These are phyloP conservation scores for Coluber constrictor DNA, from an alignment of 2,797 vertebrate genomes.

Conservation along the genomic window DNA sequence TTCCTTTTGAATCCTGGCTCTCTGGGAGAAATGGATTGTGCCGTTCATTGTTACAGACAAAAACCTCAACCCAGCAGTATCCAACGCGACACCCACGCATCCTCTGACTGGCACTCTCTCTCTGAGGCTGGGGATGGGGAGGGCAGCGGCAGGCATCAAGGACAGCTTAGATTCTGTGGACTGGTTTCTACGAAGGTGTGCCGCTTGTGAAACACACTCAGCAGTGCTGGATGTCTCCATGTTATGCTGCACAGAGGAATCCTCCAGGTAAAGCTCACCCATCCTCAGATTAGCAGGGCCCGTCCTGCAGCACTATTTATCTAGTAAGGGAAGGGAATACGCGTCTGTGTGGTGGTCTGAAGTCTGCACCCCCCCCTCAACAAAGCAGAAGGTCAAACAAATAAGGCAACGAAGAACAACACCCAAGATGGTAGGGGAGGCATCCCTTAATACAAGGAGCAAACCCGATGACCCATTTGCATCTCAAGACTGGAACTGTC, in stretches of 20 bases:
- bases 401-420: neutral
- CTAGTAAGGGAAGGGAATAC: neutral
- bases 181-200: neutral
- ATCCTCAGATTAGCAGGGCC: neutral
- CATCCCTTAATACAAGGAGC: neutral
- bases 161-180: neutral
- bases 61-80: neutral
- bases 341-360: neutral
- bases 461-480: neutral
- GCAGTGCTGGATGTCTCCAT: neutral
- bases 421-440: neutral
- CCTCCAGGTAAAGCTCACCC: neutral
- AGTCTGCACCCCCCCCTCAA: no score
- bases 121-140: neutral
- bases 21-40: neutral
- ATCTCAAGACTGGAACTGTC: neutral
- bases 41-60: conserved; percentile 8
- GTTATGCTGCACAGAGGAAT: neutral
- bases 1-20: neutral
- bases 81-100: neutral
- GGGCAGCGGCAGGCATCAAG: neutral
- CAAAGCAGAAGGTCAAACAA: neutral
- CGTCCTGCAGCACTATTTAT: neutral
- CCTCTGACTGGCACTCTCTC: neutral
- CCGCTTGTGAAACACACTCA: neutral